These are phyloP conservation scores for Calyptomena viridis DNA, from an alignment of 2,113 vertebrate species.

Conservation along the genomic window DNA sequence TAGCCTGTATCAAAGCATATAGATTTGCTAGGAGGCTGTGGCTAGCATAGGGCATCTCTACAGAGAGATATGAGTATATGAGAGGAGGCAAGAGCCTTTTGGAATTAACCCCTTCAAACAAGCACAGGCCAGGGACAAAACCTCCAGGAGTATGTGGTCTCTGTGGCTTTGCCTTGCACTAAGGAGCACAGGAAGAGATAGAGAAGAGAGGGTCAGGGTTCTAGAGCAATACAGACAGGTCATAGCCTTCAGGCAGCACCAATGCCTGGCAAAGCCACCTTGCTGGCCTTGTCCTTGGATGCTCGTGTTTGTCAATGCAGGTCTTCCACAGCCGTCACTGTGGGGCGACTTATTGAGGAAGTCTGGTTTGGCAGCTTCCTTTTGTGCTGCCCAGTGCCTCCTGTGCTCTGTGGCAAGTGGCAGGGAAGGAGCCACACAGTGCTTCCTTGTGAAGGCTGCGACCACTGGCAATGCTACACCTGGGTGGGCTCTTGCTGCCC, in stretches of 20 bases:
- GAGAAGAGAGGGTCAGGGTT: not conserved
- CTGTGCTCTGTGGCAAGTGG: accelerated
- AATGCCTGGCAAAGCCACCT: not conserved
- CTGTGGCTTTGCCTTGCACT: not conserved
- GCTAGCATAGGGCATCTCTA: not conserved
- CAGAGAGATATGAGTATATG: not conserved
- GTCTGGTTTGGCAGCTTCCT: not conserved
- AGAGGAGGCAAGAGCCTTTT: not conserved
- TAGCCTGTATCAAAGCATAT: not conserved
- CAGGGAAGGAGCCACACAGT: not conserved
- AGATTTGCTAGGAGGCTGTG: not conserved
- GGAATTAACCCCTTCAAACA: not conserved
- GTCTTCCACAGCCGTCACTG: not conserved
- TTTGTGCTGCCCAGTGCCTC: accelerated
- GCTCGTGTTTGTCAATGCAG: not conserved
- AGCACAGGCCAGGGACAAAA: not conserved
- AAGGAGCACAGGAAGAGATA: not conserved
- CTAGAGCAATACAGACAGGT: not conserved
- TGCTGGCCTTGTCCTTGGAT: not conserved
- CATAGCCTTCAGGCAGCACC: not conserved
- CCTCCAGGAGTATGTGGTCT: not conserved
- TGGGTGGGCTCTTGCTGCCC: not conserved
- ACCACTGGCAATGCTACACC: not conserved
- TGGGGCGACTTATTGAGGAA: not conserved
- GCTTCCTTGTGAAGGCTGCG: not conserved